Base-by-base conservation (phyloP, 2,113 vertebrate species). In the Rhabdomys dilectus region DNA sequence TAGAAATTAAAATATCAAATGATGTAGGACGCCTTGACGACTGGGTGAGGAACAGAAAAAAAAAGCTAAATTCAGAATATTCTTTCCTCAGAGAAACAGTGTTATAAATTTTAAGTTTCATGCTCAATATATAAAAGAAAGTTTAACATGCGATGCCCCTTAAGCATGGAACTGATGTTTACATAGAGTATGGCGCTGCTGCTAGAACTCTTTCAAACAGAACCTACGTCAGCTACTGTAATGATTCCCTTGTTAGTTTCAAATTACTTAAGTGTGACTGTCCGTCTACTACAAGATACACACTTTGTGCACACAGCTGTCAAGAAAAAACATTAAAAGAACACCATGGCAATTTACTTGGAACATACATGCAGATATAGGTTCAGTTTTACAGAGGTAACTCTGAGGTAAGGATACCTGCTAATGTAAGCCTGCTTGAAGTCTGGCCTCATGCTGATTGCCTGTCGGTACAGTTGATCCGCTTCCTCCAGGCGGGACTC, bases 351-450 rank as follows among this genome's bases (percentile, higher is more conserved):
- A 87, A 91, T 58, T 92, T n/a, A 89, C 58, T 81, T 4, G 90
- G 93, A 88, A 95, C 29, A 64, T 76, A 88, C 22, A 77, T n/a
- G 19, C 31, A 88, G 51, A 80, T 39, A 3, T 7, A 89, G 53
- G 17, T 92, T 89, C 26, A 70, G 9, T 66, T 26, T 77, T 75
- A 89, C 26, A 81, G 48, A 11, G 45, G 48, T 1, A 60, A n/a
- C 17, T 76, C n/a, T 75, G 45, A 80, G 92, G 89, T 29, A 2
- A 88, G 51, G n/a, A 68, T 98, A 99, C 99, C 99, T 99, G 99
- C 99, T 99, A 96, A 99, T 99, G 97, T 99, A 99, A 91, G 99
- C 99, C 91, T 99, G 99, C 94, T 99, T 99, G 98, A 99, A 99
- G 98, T 99, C 99, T 0, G 99, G 99, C 60, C 99, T 99, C 99